Evolutionary conservation across 2,797 vertebrate species (phyloP).

Genomic region (Pangasius mekongensis): DNA sequence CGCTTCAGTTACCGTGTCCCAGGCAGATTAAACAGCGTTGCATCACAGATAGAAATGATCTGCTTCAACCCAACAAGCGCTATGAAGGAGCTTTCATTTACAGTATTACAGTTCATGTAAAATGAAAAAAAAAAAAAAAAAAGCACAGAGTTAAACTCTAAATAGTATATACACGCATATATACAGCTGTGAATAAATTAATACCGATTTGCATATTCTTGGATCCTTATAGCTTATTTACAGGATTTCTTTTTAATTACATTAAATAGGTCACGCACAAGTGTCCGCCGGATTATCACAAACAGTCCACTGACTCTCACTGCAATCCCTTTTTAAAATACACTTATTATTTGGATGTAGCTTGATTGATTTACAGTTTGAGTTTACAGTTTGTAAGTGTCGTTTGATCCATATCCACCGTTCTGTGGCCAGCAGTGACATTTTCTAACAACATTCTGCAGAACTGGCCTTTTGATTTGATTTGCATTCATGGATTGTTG

Average conservation of each 20-base stretch:
- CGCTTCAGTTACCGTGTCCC: conserved; percentile 73
- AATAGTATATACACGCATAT: conserved; percentile 97
- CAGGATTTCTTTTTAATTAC: conserved; percentile 93
- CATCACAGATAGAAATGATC: conserved; percentile 78
- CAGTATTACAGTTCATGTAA: conserved; percentile 88
- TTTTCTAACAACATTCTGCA: conserved; percentile 31
- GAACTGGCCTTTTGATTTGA: conserved; percentile 16
- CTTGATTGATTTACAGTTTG: conserved; percentile 46
- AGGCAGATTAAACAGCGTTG: conserved; percentile 79
- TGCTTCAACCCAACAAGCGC: conserved; percentile 86
- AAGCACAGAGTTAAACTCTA: conserved; percentile 88
- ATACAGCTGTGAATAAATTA: conserved; percentile 99
- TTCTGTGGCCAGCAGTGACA: conserved; percentile 37
- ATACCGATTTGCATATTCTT: conserved; percentile 99
- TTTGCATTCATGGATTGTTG: conserved; percentile 28
- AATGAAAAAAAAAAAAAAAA: conserved; percentile 75
- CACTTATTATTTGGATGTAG: conserved; percentile 50
- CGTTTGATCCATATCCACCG: conserved; percentile 39
- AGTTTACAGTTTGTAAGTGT: conserved; percentile 39
- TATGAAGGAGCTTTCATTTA: conserved; percentile 87
- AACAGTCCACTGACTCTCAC: conserved; percentile 60
- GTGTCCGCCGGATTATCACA: conserved; percentile 71
- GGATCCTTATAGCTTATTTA: conserved; percentile 97
- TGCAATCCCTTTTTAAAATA: conserved; percentile 67
- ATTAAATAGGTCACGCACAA: conserved; percentile 92